Percentiles rank a stretch among this genome's conserved stretches.
phyloP scores from a whole-genome alignment of 1,140 invertebrate genomes.

The Dreissena rostriformis region DNA sequence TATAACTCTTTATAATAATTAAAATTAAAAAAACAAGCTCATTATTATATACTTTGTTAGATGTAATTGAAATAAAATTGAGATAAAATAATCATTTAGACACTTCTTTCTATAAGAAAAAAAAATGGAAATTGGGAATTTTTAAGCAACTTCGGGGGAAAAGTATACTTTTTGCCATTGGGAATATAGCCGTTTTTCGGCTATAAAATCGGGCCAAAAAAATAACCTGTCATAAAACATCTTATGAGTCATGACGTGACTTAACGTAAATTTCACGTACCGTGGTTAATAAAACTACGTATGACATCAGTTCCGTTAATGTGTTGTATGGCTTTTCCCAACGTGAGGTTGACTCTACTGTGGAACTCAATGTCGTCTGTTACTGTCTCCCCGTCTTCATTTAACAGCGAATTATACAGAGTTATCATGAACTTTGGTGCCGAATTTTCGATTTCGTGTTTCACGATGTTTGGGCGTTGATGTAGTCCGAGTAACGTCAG shows the following conservation, averaged over 20 bases:
- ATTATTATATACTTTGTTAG: too few species aligned
- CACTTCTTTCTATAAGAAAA: too few species aligned
- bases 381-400: slow-evolving; percentile 22
- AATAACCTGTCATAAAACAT: too few species aligned
- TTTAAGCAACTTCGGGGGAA: too few species aligned
- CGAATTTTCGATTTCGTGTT: slow-evolving; percentile 39
- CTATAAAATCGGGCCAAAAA: too few species aligned
- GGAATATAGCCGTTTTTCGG: too few species aligned
- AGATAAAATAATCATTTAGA: too few species aligned
- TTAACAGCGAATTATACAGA: slow-evolving; percentile 40
- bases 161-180: too few species aligned
- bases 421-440: slow-evolving; percentile 50
- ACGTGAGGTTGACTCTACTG: slow-evolving; percentile 45
- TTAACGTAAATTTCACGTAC: slow-evolving; percentile 10
- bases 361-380: slow-evolving; percentile 44
- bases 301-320: slow-evolving; percentile 53
- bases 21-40: too few species aligned
- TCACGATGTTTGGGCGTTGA: slow-evolving; percentile 33
- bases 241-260: neutral
- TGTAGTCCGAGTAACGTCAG: slow-evolving; percentile 37
- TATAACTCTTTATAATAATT: too few species aligned
- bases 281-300: slow-evolving; percentile 49
- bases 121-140: too few species aligned
- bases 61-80: too few species aligned
- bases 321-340: slow-evolving; percentile 45